Base-by-base conservation (phyloP, 2,888 invertebrate species). In the Andrena camellia region DNA sequence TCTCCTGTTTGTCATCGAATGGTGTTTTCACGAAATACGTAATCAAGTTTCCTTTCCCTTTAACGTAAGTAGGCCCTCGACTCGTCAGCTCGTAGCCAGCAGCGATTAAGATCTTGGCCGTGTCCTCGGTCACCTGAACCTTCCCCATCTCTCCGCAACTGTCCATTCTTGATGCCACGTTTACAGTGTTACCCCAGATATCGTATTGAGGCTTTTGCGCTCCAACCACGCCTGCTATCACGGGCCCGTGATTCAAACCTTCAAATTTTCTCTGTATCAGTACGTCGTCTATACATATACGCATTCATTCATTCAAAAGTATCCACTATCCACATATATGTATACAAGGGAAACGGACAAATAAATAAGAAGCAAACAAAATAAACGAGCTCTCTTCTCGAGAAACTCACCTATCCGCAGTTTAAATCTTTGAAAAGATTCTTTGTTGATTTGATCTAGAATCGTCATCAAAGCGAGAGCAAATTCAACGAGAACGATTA, bases 121-220 rank as follows among this genome's bases (percentile, higher is more conserved):
- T 97, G 87, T 96, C 96, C 90, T 97, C 97, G 2, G 98, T 97
- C 7, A 98, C 97, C 94, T 98, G 98, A 84, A 98, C 96, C 78
- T 96, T 95, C 26, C 98, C 98, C 96, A 98, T 97, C 83, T 97
- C 96, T 0, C 99, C 99, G 83, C 98, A 98, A 84, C 98, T 98
- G 94, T 99, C 99, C 99, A 99, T 99, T 67, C 99, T 95, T 5
- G 98, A 98, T 0, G 99, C 99, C 13, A 99, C 98, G 93, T 99
- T 99, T 20, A 99, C 99, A 0, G 99, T 99, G 94, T 99, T 99
- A 17, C 99, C 99, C 99, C 99, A 99, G 90, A 99, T 99, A 93
- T 99, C 99, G 94, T 99, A 99, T 94, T 99, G 99, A 0, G 99
- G 99, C 93, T 99, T 99, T 94, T 99, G 98, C 0, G 99, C 99